Conservation (phyloP, 1,140 invertebrate genomes). For the Pomacea maculata region DNA sequence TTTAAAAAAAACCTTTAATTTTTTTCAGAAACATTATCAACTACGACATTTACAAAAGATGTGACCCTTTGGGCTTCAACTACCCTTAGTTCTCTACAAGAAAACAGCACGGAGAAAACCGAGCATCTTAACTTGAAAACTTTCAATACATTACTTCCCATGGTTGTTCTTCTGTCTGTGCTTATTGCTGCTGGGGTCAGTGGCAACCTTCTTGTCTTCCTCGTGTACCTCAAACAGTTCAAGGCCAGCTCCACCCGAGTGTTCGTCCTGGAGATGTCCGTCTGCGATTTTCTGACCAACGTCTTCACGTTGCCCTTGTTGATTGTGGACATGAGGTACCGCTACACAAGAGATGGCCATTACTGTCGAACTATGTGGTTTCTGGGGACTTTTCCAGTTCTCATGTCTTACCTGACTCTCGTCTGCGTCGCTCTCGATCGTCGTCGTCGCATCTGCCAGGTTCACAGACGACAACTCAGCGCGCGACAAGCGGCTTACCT, state of each 20-base stretch:
- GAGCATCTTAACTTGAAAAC: no score
- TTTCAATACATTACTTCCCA: not conserved
- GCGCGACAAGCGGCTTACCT: not conserved
- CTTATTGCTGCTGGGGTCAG: conserved; percentile 29
- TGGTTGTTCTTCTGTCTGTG: not conserved
- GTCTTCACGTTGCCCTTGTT: conserved; percentile 50
- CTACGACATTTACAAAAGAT: not conserved
- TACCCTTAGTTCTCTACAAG: no score
- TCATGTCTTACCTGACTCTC: conserved; percentile 16
- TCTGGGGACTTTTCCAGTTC: conserved; percentile 20
- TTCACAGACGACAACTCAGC: conserved; percentile 18
- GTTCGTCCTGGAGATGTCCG: conserved; percentile 50
- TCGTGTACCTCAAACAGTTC: conserved; percentile 44
- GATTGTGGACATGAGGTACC: conserved; percentile 47
- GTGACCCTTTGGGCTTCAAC: no score
- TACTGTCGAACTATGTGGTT: conserved; percentile 31
- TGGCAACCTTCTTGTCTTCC: conserved; percentile 42
- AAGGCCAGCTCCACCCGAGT: conserved; percentile 42
- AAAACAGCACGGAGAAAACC: no score
- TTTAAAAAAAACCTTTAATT: not conserved
- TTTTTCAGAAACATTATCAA: no score
- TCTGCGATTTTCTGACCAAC: conserved; percentile 49
- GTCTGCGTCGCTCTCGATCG: conserved; percentile 32
- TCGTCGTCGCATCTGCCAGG: conserved; percentile 27
- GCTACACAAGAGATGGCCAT: conserved; percentile 29